Evolutionary conservation across 2,113 vertebrate genomes (phyloP), one percentile per base, ranked within the genome.

Genomic region (Brienomyrus brachyistius): DNA sequence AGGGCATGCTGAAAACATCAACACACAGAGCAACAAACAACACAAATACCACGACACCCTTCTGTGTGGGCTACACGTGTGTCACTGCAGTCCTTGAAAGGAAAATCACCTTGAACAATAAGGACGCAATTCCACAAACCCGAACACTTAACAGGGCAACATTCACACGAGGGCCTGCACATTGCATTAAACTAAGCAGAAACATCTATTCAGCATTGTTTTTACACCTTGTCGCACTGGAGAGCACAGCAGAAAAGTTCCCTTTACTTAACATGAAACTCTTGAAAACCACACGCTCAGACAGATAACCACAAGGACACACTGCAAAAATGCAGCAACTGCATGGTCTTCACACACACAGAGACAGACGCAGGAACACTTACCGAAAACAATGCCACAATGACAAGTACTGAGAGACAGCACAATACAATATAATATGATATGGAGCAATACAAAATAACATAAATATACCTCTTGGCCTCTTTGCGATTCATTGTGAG

Each of bases 401-500:
- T 86, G 48, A 54, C 85, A 86, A 85, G 82, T 86, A 5, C 45
- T 54, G n/a, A 86, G 85, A 86, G 13, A 35, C n/a, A 70, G 62
- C 62, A 13, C 62, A 70, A 70, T 70, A 15, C 62, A 11, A 70
- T 70, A 13, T n/a, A 31, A 31, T 31, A 70, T 70, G n/a, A 70
- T 70, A 70, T 0, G 62, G 15, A 43, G 21, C 77, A 21, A 82
- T 45, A 45, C n/a, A 23, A 40, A 48, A 23, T 70, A 23, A 51
- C 88, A 88, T 4, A 86, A 27, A 35, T 27, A 9, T 89, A 89
- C 89, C 89, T 89, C 80, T 89, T 89, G 77, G 89, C 83, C 23
- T 89, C 92, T 90, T 93, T 93, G 89, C 92, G 92, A 91, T 90
- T 95, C 96, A 96, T 96, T 84, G 92, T 91, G 90, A 93, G 89